Percentiles rank a stretch among this genome's conserved stretches.
Conservation (phyloP, 2,888 invertebrate species). For the Trachelus troglodyta region DNA sequence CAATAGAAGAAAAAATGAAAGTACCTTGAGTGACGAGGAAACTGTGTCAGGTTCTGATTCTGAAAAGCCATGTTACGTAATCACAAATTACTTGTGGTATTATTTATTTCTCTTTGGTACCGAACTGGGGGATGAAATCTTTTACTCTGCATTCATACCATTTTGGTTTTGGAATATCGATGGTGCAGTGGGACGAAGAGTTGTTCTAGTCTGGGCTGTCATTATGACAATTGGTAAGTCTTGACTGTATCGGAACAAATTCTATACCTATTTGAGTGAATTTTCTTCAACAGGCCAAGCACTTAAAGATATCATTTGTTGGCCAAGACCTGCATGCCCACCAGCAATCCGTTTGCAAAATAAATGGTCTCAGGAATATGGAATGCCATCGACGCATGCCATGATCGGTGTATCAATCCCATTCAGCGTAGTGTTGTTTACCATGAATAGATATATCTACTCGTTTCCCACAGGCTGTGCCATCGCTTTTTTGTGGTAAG, state of each 20-base stretch:
- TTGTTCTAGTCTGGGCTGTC: slow-evolving; percentile 84
- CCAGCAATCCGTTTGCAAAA: slow-evolving; percentile 86
- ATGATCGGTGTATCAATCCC: slow-evolving; percentile 92
- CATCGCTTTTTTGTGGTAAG: slow-evolving; percentile 73
- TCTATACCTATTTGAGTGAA: background rate
- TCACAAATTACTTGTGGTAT: slow-evolving; percentile 84
- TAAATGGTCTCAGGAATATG: slow-evolving; percentile 92
- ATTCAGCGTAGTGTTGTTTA: slow-evolving; percentile 84
- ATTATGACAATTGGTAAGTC: slow-evolving; percentile 84
- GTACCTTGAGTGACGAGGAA: slow-evolving; percentile 59
- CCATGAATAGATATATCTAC: slow-evolving; percentile 83
- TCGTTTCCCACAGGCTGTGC: slow-evolving; percentile 71
- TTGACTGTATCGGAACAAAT: background rate
- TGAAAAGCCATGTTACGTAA: slow-evolving; percentile 67
- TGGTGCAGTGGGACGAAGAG: slow-evolving; percentile 84
- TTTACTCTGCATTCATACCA: slow-evolving; percentile 91
- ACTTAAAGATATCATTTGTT: slow-evolving; percentile 86
- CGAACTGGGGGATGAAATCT: slow-evolving; percentile 89
- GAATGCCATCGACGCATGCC: slow-evolving; percentile 95
- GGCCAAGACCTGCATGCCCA: slow-evolving; percentile 86
- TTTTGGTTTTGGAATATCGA: slow-evolving; percentile 97
- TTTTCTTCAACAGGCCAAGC: slow-evolving; percentile 75
- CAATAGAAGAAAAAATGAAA: background rate
- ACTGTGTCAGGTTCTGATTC: slow-evolving; percentile 61
- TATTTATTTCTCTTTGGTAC: slow-evolving; percentile 88